Evolutionary conservation across 2,797 vertebrate genomes (phyloP).

Genomic region (Alexandromys oeconomus): DNA sequence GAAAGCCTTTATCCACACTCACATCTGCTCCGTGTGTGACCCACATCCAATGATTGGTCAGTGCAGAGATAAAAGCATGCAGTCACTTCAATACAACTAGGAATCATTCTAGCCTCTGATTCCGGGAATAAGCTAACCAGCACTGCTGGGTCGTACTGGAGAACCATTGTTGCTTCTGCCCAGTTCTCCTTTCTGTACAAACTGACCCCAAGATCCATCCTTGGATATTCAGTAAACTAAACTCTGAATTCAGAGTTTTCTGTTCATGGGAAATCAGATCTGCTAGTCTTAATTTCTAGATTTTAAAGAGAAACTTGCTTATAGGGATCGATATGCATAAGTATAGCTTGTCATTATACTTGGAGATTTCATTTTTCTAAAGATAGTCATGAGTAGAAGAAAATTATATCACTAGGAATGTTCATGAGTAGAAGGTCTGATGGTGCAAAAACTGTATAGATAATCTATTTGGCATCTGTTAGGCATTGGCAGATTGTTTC

Average conservation of each 20-base stretch:
- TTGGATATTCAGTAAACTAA: background rate
- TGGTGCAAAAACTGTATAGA: background rate
- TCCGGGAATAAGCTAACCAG: background rate
- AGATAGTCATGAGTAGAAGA: background rate
- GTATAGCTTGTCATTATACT: slow-evolving; percentile 9
- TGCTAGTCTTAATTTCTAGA: background rate
- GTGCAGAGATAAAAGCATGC: background rate
- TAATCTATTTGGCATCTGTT: background rate
- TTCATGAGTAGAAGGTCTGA: background rate
- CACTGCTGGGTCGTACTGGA: background rate
- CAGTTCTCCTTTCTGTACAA: background rate
- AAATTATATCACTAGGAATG: background rate
- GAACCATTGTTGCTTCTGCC: background rate
- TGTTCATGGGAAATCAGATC: background rate
- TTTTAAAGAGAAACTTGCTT: background rate
- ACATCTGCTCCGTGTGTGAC: background rate
- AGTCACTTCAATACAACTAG: background rate
- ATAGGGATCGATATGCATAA: background rate
- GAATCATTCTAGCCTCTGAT: background rate
- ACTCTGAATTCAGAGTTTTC: background rate
- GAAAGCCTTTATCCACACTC: background rate
- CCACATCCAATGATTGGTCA: background rate
- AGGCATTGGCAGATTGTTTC: slow-evolving; percentile 8
- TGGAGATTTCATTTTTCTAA: background rate
- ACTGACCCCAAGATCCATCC: background rate